Base-by-base conservation (phyloP, 2,888 invertebrate species). In the Lacanobia oleracea region DNA sequence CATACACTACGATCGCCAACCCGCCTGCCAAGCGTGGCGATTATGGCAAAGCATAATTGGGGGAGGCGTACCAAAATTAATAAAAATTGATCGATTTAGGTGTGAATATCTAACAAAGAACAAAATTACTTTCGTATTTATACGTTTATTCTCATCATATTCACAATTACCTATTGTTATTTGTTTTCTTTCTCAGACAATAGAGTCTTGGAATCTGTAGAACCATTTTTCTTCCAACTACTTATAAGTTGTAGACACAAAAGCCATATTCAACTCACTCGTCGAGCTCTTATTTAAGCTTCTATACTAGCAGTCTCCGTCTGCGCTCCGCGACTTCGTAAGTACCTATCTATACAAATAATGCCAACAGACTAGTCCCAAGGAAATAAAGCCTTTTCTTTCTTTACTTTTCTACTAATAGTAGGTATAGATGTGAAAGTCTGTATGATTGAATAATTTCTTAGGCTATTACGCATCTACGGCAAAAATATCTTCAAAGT, bases 251-350 rank as follows among this genome's bases (percentile, higher is more conserved):
- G 16, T 57, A 21, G 21, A 51, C 43, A 59, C 33, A 43, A 43
- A 50, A 72, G 18, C n/a, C 23, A 10, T 14, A 51, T 10, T 21
- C 57, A 27, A 48, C n/a, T 6, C 23, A 23, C 48, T 56, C 27
- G 21, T n/a, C 12, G 10, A 71, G 57, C 21, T 70, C 56, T 59
- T n/a, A 45, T 59, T 10, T 16, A 54, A 63, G 53, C 63, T 61
- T 54, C 48, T 62, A 48, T 18, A 62, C 37, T 45, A 21, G 40
- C 56, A 72, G 21, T 12, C 4, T 21, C 4, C 21, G 2, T 21
- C 43, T 37, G 12, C 21, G 27, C 14, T 60, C 10, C 50, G 10
- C 18, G 5, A 21, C 62, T 14, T 43, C 8, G 14, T 1, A 21
- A 27, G 40, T 2, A 50, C 16, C 12, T 23, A 16, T 23, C 12